Conservation (phyloP, 2,113 vertebrate genomes). For the Ahaetulla prasina region DNA sequence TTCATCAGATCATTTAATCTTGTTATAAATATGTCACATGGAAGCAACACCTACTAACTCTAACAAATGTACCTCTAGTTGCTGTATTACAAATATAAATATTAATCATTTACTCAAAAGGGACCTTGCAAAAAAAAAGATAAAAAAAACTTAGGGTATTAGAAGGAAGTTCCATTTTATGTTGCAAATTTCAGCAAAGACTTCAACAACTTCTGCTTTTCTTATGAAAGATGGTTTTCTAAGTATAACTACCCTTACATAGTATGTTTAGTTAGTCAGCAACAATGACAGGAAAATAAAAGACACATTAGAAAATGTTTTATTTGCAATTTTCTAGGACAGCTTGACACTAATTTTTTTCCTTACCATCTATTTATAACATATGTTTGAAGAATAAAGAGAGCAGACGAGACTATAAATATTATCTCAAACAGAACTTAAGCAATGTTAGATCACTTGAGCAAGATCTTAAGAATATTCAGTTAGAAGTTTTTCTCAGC, state of each 20-base stretch:
- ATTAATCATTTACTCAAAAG: not conserved
- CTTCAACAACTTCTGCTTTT: not conserved
- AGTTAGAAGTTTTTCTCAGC: not conserved
- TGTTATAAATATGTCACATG: not conserved
- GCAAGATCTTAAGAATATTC: slow-evolving; percentile 14
- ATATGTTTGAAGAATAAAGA: not conserved
- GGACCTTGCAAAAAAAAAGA: not conserved
- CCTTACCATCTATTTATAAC: not conserved
- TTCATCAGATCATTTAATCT: not conserved
- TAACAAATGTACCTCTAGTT: not conserved
- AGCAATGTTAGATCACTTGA: slow-evolving; percentile 26
- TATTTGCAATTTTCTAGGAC: slow-evolving; percentile 30
- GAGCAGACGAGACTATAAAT: not conserved
- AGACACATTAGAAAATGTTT: slow-evolving; percentile 43
- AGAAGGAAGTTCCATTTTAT: not conserved
- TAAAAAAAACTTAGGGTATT: not conserved
- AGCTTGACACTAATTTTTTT: not conserved
- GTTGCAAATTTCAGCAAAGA: not conserved
- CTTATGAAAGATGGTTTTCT: not conserved
- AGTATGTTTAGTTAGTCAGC: slow-evolving; percentile 16
- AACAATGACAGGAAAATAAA: slow-evolving; percentile 37
- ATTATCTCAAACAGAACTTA: not conserved
- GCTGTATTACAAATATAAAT: not conserved
- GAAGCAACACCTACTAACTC: not conserved
- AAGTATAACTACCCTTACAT: not conserved